Evolutionary conservation across 2,797 vertebrate species (phyloP), one percentile per base, ranked within the genome.

Genomic region (Zalophus californianus): DNA sequence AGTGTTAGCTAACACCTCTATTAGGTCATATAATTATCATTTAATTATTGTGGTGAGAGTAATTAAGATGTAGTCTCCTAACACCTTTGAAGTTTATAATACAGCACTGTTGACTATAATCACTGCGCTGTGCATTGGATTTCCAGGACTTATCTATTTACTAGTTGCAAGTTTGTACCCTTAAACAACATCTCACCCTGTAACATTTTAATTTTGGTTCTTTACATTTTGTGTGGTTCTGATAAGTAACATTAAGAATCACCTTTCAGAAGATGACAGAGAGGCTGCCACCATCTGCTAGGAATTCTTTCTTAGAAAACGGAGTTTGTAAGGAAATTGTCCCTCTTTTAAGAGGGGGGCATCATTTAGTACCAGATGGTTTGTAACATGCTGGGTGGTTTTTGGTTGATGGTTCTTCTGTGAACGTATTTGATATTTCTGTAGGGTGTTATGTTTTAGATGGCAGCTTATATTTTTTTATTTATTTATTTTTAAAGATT

Each of bases 211-310:
- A 13, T 56, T 80, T 20, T 12, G 56, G 80, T 48, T 62, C 80
- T 96, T 95, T 90, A 60, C 44, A 77, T 78, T 80, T 54, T 68
- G 25, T 73, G 50, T 88, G 86, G 60, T 72, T 90, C 80, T 95
- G 66, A 8, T 0, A 68, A 72, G 87, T 66, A 77, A 87, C 0
- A 4, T 20, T 41, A 78, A 64, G 86, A 52, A 29, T 25, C 66
- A 50, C 62, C 78, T 92, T 73, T 79, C 75, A 87, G 68, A 96
- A 78, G 66, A 56, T 75, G 66, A 62, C 18, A 25, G 38, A 56
- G 44, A 95, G 14, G 21, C 12, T 95, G n/a, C 83, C 83, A 58
- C 44, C 20, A 62, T n/a, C 38, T 60, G 9, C 23, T 11, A 90
- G 35, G 21, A 91, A 79, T 52, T 93, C 32, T 92, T 18, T 77